Percentiles rank a stretch among this genome's conserved stretches.
phyloP scores from a whole-genome alignment of 92 coral and sea anemone genomes.

The Ricordea florida region DNA sequence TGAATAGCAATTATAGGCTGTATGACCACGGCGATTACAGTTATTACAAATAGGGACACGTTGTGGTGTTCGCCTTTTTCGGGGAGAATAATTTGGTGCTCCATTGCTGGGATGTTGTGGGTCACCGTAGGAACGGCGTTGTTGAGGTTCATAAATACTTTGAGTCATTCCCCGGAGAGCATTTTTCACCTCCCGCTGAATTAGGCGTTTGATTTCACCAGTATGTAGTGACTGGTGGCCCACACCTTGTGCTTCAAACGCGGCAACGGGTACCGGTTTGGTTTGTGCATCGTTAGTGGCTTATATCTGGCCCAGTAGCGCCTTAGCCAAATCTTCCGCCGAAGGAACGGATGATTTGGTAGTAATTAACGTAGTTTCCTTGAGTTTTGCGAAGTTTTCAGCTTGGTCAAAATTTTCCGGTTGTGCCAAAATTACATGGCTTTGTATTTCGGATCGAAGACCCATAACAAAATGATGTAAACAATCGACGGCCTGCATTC shows the following conservation, averaged over 20 bases:
- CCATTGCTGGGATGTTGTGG: not conserved
- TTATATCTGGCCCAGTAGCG: not conserved
- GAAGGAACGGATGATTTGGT: too few relatives aligned
- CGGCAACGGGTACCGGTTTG: not conserved
- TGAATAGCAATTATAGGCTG: not conserved
- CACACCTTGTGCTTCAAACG: not conserved
- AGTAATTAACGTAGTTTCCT: not conserved
- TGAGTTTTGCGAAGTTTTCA: not conserved
- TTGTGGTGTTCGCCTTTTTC: not conserved
- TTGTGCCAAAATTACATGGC: not conserved
- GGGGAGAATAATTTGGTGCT: not conserved
- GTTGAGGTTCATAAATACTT: not conserved
- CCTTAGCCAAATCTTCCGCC: not conserved
- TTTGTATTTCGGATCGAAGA: not conserved
- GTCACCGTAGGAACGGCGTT: not conserved
- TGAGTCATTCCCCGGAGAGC: not conserved
- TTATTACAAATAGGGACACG: not conserved
- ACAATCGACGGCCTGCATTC: not conserved
- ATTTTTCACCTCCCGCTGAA: not conserved
- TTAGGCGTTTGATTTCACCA: not conserved
- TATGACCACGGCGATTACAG: not conserved
- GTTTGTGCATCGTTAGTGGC: not conserved
- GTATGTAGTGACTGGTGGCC: not conserved
- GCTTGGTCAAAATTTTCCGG: not conserved
- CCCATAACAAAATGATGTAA: constrained; percentile 8